Evolutionary conservation across 2,888 invertebrate species (phyloP), one percentile per base, ranked within the genome.

Genomic region (Hemicrepidius hirtus): DNA sequence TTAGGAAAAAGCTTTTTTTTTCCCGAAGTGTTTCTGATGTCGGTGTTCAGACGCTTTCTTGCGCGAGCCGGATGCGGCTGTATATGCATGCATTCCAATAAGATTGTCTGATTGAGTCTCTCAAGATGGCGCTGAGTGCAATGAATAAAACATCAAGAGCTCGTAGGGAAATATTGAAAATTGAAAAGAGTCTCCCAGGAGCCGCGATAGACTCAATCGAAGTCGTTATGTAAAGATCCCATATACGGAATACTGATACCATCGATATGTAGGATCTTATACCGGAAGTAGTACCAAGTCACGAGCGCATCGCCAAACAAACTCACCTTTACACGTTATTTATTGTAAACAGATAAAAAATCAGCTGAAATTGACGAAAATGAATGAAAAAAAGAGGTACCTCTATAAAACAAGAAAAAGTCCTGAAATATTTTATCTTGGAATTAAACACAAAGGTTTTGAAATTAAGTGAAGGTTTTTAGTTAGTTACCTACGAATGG

Each of bases 131-230:
- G 85, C 84, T 84, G 84, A 85, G 84, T 85, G 86, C 86, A 86
- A 87, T 87, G 86, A 87, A 87, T 87, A 87, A 87, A 87, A 87
- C 86, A 87, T 87, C 86, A 85, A 86, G 85, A 85, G 83, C 83
- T 84, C 83, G 83, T 84, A 84, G 85, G 85, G 85, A 86, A 86
- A 86, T 86, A 86, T 87, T 86, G 86, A 86, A 87, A 86, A 86
- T 86, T 86, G 86, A 86, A 86, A 86, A 86, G 85, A 85, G 84
- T 84, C 84, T 82, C 84, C 79, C 81, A 82, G 83, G 84, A 83
- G 82, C 82, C 81, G 82, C 84, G 84, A 85, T 85, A 84, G 84
- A 84, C 84, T 84, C 84, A 84, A 85, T 85, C 85, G 85, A 84
- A 82, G 84, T 84, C 82, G 84, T 83, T 85, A 84, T 83, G 83